A percentile compares a stretch with the other conserved stretches of the same genome.
These are phyloP conservation scores for Ophioninae sp. DNA, from an alignment of 2,888 invertebrate species.

Conservation along the genomic window DNA sequence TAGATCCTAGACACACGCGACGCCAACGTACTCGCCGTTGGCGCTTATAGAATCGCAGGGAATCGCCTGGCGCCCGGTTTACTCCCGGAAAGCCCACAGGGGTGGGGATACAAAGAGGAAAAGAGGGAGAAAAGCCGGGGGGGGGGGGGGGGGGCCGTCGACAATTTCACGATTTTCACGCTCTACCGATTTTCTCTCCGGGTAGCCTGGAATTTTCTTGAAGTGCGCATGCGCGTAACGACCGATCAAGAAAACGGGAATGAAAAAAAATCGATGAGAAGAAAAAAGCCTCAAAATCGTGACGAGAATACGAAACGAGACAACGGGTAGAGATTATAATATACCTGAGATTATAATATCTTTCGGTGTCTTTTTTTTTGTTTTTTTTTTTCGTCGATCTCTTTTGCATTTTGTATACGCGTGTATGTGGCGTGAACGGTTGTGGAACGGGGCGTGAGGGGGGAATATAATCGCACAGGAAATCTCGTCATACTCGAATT, in stretches of 20 bases:
- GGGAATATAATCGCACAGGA: conserved; percentile 41
- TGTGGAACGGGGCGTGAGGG: background rate
- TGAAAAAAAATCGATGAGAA: conserved; percentile 5
- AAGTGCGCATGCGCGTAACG: conserved; percentile 27
- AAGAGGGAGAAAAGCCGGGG: conserved; percentile 48
- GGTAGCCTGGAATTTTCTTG: conserved; percentile 41
- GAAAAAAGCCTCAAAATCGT: conserved; percentile 33
- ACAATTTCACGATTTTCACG: conserved; percentile 63
- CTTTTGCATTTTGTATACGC: background rate
- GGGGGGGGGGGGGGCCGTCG: conserved; percentile 59
- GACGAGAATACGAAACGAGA: conserved; percentile 51
- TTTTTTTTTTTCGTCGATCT: conserved; percentile 4
- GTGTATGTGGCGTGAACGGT: background rate
- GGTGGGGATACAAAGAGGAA: conserved; percentile 15
- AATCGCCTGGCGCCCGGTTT: conserved; percentile 53
- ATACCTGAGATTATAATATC: conserved; percentile 21
- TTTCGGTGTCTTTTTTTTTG: background rate
- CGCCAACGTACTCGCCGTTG: conserved; percentile 47
- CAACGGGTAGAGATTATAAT: conserved; percentile 20
- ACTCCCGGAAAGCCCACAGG: conserved; percentile 25
- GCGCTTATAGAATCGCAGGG: conserved; percentile 46
- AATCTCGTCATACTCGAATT: conserved; percentile 24
- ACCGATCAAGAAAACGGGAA: conserved; percentile 8
- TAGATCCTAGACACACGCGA: conserved; percentile 53
- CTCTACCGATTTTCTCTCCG: conserved; percentile 50